A percentile compares a stretch with the other conserved stretches of the same genome.
These are phyloP conservation scores for Chymomyza procnemis DNA, from an alignment of 2,888 invertebrate genomes.

Conservation along the genomic window DNA sequence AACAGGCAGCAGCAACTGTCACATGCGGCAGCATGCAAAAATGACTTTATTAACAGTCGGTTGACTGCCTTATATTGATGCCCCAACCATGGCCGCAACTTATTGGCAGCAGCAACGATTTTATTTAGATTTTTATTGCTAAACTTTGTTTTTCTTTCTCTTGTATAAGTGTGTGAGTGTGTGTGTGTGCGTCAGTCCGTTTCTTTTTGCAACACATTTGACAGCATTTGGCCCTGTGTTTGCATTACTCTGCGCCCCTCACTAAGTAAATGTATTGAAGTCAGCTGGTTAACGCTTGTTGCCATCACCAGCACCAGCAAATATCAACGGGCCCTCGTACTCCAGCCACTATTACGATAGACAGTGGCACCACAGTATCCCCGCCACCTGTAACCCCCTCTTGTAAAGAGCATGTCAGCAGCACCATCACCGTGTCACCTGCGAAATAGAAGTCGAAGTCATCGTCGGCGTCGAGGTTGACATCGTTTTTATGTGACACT, in stretches of 20 bases:
- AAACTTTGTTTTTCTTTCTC: conserved; percentile 61
- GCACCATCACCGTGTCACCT: conserved; percentile 21
- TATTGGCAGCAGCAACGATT: conserved; percentile 19
- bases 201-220: conserved; percentile 15
- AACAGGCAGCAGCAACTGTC: conserved; percentile 1
- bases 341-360: background rate
- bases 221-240: conserved; percentile 1
- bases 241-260: conserved; percentile 23
- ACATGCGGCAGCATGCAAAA: conserved; percentile 52
- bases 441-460: conserved; percentile 5
- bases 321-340: background rate
- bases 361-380: background rate
- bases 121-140: conserved; percentile 69
- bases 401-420: conserved; percentile 15
- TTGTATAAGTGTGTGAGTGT: background rate
- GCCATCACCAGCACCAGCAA: background rate
- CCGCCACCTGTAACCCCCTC: conserved; percentile 10
- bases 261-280: conserved; percentile 28
- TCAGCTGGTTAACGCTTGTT: conserved; percentile 39
- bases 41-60: conserved; percentile 64
- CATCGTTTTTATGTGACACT: conserved; percentile 66
- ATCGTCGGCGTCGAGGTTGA: conserved; percentile 15
- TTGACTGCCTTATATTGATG: conserved; percentile 3
- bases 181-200: background rate
- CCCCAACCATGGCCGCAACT: background rate